Evolutionary conservation across 2,797 vertebrate species (phyloP).

Genomic region (Manis pentadactyla): DNA sequence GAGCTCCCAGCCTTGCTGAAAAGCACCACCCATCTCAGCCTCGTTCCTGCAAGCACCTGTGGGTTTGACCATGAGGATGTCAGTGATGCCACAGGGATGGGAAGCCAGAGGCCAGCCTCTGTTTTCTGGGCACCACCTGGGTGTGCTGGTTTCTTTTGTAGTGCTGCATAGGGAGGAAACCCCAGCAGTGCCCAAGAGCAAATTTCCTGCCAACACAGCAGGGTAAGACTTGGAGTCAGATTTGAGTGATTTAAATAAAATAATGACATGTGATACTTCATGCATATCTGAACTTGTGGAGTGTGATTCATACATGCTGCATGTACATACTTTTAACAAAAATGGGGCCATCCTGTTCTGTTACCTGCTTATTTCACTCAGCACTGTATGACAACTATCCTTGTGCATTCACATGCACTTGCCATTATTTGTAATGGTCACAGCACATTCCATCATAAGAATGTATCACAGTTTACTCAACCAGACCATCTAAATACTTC

Average conservation of each 20-base stretch:
- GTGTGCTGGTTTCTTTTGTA: background rate
- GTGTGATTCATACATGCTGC: background rate
- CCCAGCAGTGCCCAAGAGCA: background rate
- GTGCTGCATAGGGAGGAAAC: background rate
- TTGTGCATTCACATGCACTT: background rate
- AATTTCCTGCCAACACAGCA: background rate
- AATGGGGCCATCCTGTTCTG: background rate
- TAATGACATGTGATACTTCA: background rate
- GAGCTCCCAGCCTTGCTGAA: background rate
- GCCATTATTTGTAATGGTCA: background rate
- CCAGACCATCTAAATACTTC: background rate
- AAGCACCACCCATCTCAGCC: background rate
- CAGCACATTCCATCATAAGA: background rate
- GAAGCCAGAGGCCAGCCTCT: background rate
- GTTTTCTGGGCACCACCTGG: background rate
- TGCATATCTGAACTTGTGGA: background rate
- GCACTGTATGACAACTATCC: background rate
- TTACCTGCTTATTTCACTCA: background rate
- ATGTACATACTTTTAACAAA: background rate
- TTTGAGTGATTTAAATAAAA: conserved; percentile 12
- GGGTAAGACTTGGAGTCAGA: background rate
- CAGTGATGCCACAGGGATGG: background rate
- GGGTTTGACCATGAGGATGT: background rate
- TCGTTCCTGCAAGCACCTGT: background rate
- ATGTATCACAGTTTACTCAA: background rate